Percentiles rank a stretch among this genome's conserved stretches.
Evolutionary conservation across 2,797 vertebrate genomes (phyloP).

Genomic region (Rhinichthys osculus): DNA sequence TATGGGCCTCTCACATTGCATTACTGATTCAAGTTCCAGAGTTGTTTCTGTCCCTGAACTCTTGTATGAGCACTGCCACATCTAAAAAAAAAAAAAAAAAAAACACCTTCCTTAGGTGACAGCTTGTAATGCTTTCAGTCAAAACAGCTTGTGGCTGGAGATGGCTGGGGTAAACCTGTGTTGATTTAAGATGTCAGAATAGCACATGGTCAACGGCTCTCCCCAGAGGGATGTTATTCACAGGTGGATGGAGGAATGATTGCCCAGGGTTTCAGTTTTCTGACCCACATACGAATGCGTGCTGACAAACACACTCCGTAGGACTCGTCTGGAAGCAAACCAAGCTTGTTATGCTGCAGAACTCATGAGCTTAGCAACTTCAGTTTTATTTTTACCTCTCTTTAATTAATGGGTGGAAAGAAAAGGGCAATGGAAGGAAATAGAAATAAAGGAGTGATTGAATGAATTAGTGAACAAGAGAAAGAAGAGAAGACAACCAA

Average conservation of each 20-base stretch:
- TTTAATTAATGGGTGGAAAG: constrained; percentile 65
- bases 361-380: constrained; percentile 65
- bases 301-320: constrained; percentile 66
- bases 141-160: constrained; percentile 46
- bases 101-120: constrained; percentile 15
- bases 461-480: background rate
- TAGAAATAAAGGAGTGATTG: background rate
- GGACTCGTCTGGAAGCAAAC: constrained; percentile 60
- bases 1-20: constrained; percentile 70
- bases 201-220: constrained; percentile 44
- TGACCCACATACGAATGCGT: constrained; percentile 73
- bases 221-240: constrained; percentile 58
- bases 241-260: constrained; percentile 58
- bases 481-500: background rate
- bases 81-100: constrained; percentile 2
- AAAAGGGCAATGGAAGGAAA: constrained; percentile 30
- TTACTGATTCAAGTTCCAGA: constrained; percentile 70
- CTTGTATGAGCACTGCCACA: background rate
- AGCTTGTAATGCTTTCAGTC: constrained; percentile 64
- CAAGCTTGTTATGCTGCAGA: constrained; percentile 53
- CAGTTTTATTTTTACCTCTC: constrained; percentile 67
- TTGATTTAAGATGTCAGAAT: constrained; percentile 32
- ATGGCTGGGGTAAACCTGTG: constrained; percentile 28
- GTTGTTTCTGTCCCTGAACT: background rate
- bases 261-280: constrained; percentile 70